Base-by-base conservation (phyloP, 2,113 vertebrate genomes). In the Oreochromis spilurus region DNA sequence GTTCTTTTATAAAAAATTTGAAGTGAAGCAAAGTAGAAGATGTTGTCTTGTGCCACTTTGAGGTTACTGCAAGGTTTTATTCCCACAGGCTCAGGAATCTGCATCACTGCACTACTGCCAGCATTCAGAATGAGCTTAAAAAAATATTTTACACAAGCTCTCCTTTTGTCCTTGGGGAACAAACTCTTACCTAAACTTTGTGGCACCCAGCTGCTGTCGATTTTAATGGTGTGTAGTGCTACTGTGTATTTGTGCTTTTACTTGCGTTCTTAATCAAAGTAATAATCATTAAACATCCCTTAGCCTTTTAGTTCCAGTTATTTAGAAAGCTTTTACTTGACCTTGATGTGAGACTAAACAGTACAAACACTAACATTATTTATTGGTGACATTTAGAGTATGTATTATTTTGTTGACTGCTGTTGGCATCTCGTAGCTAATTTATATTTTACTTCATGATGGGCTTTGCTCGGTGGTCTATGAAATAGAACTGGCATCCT, bases 401-500 rank as follows among this genome's bases (percentile, higher is more conserved):
- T 36, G 17, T 3, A 36, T 75, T 82, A 52, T 88, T 14, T 21
- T 17, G 67, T 36, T 17, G 79, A 24, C 48, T 87, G 26, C 45
- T 13, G 40, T 75, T 65, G 6, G 45, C 24, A 17, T 79, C 60
- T 83, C 36, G 52, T 54, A 16, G 83, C 75, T 53, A 9, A 87
- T 93, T 92, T 82, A 54, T 82, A 86, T 90, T 87, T 77, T 54
- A 72, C 55, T 83, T n/a, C 36, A 54, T 62, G 65, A 75, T 29
- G 24, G 24, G 67, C 67, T 82, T 53, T 88, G 91, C 90, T 89
- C 67, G 50, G 57, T 84, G 83, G 86, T 88, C 88, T 88, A 40
- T 90, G 87, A 91, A 90, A 93, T 84, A 55, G 85, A 94, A 40
- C 81, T 83, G 91, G 77, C 88, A 83, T 87, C 83, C 67, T 88